phyloP scores from a whole-genome alignment of 2,113 vertebrate genomes.

The Scomber scombrus region DNA sequence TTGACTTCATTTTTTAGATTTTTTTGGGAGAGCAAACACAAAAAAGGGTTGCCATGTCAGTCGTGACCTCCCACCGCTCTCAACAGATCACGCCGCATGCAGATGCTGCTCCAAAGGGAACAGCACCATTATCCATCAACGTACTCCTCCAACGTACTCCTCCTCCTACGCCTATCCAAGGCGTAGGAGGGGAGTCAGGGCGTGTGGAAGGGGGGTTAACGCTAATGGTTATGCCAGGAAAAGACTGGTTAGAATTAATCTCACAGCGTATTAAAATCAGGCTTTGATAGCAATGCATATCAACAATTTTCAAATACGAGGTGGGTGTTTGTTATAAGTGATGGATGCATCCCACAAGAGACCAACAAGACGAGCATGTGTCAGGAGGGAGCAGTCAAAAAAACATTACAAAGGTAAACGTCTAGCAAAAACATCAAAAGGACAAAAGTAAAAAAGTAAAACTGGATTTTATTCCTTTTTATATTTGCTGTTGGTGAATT shows the following conservation, averaged over 20 bases:
- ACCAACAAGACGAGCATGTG: slow-evolving; percentile 4
- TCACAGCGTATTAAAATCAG: slow-evolving; percentile 64
- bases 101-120: slow-evolving; percentile 70
- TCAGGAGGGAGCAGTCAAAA: neutral
- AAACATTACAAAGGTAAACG: neutral
- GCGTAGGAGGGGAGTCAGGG: too few species aligned
- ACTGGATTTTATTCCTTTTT: neutral
- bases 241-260: slow-evolving; percentile 76
- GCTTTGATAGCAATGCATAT: slow-evolving; percentile 68
- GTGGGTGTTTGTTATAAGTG: slow-evolving; percentile 16
- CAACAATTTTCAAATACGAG: slow-evolving; percentile 34
- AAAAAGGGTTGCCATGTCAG: slow-evolving; percentile 54
- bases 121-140: slow-evolving; percentile 76
- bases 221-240: slow-evolving; percentile 73
- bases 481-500: neutral
- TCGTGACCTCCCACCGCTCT: slow-evolving; percentile 79
- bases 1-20: slow-evolving; percentile 22
- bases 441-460: neutral
- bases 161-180: too few species aligned
- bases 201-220: slow-evolving; percentile 30
- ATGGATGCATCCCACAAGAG: slow-evolving; percentile 5
- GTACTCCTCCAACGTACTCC: too few species aligned
- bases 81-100: slow-evolving; percentile 68
- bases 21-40: slow-evolving; percentile 33
- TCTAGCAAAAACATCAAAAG: neutral